Conservation (phyloP, 2,113 vertebrate genomes). For the Ictalurus furcatus region DNA sequence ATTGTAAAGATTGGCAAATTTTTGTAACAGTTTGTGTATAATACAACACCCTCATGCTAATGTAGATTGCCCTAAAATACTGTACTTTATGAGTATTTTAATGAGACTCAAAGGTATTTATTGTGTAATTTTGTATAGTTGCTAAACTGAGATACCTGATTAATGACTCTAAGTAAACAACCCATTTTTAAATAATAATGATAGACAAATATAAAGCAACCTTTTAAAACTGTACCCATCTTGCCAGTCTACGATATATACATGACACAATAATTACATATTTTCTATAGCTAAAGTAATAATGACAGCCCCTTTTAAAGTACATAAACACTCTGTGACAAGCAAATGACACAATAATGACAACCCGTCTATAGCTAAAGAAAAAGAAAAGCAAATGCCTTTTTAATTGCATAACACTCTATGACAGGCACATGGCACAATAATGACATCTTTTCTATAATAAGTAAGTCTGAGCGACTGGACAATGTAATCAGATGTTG, state of each 20-base stretch:
- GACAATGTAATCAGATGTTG: neutral
- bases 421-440: neutral
- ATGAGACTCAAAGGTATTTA: neutral
- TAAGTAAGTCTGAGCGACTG: neutral
- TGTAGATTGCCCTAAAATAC: neutral
- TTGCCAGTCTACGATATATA: neutral
- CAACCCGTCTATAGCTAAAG: neutral
- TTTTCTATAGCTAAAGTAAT: neutral
- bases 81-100: neutral
- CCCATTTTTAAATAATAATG: neutral
- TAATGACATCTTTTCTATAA: neutral
- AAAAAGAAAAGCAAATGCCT: neutral
- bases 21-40: too few species aligned
- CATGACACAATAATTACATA: neutral
- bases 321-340: neutral
- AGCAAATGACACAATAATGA: neutral
- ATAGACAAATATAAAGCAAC: neutral
- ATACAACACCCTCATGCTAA: too few species aligned
- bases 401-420: neutral
- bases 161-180: too few species aligned
- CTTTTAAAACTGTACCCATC: neutral
- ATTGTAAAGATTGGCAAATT: neutral
- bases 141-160: too few species aligned
- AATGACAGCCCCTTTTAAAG: neutral
- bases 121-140: too few species aligned